A percentile compares a stretch with the other conserved stretches of the same genome.
Evolutionary conservation across 2,888 invertebrate species (phyloP).

Genomic region (Aspidiotus destructor): DNA sequence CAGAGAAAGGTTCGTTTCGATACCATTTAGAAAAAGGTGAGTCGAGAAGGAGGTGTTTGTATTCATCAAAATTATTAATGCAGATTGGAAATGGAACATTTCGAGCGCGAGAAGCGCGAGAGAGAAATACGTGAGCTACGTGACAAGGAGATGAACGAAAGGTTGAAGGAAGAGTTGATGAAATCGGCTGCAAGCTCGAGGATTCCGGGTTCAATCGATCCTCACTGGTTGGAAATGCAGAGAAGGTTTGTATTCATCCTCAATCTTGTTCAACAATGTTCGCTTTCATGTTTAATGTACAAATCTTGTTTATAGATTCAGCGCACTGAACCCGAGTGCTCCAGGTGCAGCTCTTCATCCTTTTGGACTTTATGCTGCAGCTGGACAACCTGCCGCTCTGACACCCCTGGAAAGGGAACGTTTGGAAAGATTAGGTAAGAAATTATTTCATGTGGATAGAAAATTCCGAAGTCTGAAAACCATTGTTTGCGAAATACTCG

Average conservation of each 20-base stretch:
- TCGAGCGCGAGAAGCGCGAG: constrained; percentile 63
- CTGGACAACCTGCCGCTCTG: constrained; percentile 55
- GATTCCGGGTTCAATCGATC: constrained; percentile 42
- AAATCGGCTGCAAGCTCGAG: constrained; percentile 55
- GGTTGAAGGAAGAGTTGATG: constrained; percentile 79
- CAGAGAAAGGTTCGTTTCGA: constrained; percentile 44
- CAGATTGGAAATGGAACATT: constrained; percentile 57
- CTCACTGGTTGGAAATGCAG: constrained; percentile 79
- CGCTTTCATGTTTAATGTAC: background rate
- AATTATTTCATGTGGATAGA: background rate
- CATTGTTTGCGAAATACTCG: too few relatives aligned
- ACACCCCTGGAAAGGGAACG: constrained; percentile 82
- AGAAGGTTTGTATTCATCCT: constrained; percentile 49
- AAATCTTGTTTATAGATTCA: constrained; percentile 37
- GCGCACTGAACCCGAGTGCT: constrained; percentile 43
- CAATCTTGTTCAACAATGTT: background rate
- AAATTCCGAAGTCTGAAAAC: too few relatives aligned
- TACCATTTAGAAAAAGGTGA: background rate
- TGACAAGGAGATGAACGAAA: constrained; percentile 69
- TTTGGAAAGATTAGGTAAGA: constrained; percentile 66
- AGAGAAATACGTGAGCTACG: constrained; percentile 57
- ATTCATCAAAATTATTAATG: background rate
- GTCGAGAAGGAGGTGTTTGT: background rate
- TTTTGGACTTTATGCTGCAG: constrained; percentile 53
- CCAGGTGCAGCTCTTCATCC: constrained; percentile 49